Evolutionary conservation across 2,888 invertebrate species (phyloP).

Genomic region (Scaptomyza reducta): DNA sequence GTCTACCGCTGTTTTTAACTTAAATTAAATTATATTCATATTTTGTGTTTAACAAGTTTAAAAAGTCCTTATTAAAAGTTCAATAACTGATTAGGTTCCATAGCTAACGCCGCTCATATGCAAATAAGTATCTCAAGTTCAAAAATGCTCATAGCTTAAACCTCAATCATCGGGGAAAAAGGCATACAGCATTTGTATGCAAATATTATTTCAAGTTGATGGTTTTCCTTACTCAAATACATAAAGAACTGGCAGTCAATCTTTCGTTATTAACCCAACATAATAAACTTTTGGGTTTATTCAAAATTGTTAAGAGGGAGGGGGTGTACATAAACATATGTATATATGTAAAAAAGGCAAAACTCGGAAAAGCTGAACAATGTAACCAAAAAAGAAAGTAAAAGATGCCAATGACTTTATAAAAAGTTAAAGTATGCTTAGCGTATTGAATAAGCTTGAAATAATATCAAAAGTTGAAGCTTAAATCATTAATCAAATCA

Average conservation of each 20-base stretch:
- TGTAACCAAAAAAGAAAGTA: background rate
- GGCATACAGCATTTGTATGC: conserved; percentile 6
- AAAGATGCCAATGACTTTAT: conserved; percentile 1
- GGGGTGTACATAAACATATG: conserved; percentile 2
- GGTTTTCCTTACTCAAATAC: too few species aligned
- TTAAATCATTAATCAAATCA: conserved; percentile 29
- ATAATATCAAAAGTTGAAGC: background rate
- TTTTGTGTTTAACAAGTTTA: too few species aligned
- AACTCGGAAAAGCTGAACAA: background rate
- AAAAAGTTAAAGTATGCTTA: background rate
- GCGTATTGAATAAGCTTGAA: background rate
- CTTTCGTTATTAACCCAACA: conserved; percentile 17
- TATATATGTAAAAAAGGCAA: background rate
- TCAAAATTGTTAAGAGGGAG: background rate
- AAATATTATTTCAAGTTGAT: conserved; percentile 2
- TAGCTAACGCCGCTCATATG: too few species aligned
- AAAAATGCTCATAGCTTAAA: conserved; percentile 1
- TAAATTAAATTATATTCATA: too few species aligned
- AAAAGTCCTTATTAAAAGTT: background rate
- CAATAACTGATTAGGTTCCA: background rate
- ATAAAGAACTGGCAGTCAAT: conserved; percentile 8
- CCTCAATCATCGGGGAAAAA: conserved; percentile 4
- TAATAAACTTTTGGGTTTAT: conserved; percentile 17
- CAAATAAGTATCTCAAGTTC: background rate
- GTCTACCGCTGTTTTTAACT: background rate